Base-by-base conservation (phyloP, 2,797 vertebrate species). In the Esox masquinongy region DNA sequence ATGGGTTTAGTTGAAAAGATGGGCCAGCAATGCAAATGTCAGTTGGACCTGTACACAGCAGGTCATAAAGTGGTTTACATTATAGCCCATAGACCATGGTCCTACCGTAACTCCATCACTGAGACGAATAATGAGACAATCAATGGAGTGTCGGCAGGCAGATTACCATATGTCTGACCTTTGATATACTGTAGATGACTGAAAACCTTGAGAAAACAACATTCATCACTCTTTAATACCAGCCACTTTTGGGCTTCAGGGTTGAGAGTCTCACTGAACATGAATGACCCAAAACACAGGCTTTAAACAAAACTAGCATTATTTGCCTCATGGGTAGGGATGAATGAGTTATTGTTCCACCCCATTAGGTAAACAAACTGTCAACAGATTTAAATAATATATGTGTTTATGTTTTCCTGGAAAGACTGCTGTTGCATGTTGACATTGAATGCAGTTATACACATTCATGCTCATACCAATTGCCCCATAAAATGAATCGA, bases 51-150 rank as follows among this genome's bases (percentile, higher is more conserved):
- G 22, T 12, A 22, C 24, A 24, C n/a, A 61, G 3, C 17, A 68
- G 64, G 31, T 53, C 4, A 17, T 29, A 50, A 5, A 74, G 47
- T 34, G n/a, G 26, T 68, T 68, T 43, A 39, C 19, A 67, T 67
- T 70, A 63, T 26, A 47, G 31, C 73, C 16, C 22, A 66, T 73
- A 36, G 43, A 11, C 51, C 34, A 53, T 22, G n/a, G 59, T 73
- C 67, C 67, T 75, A 75, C 76, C 82, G 64, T 70, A 39, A 68
- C 50, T 77, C 67, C 34, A 4, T 29, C 70, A 83, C 31, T 73
- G 64, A 84, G 36, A 36, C 73, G 75, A 82, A 50, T 83, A 79
- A 88, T 86, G 77, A 85, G 81, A 83, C 71, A 79, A 90, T 90
- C 79, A 86, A 79, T 86, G 83, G 76, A 70, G 77, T 85, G 80